Evolutionary conservation across 1,140 invertebrate genomes (phyloP), one percentile per base, ranked within the genome.

Genomic region (Pygmarrhopalites habei): DNA sequence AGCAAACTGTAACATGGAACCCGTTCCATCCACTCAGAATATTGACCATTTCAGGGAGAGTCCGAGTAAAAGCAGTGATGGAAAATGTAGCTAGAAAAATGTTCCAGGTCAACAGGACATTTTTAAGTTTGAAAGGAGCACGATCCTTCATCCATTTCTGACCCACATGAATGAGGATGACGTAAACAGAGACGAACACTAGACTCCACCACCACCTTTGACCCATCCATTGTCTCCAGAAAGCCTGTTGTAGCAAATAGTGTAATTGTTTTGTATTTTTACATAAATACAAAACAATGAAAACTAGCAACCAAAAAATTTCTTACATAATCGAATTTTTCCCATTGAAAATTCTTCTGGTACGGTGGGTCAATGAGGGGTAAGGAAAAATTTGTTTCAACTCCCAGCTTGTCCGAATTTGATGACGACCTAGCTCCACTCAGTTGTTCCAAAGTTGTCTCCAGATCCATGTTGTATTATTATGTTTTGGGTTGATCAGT

Each of bases 171-270:
- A 99, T 92, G 35, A 94, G 78, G 23, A 94, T 80, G 83, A 98
- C 89, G 74, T 99, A 99, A 62, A 92, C 79, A 60, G 86, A 87
- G 47, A 90, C 87, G 75, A 89, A 91, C 73, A 91, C 93, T 76
- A 98, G 91, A 47, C 89, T 90, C 74, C 88, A 85, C 44, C 88
- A 90, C 95, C 95, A 98, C 77, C 98, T 91, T 64, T 90, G 83
- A 46, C 85, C 82, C 93, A 99, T 97, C 92, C 95, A 98, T 77
- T 85, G 84, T 72, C 87, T 82, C 68, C 47, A 47, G 32, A 44
- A 17, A n/a, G n/a, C n/a, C n/a, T n/a, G n/a, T n/a, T n/a, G n/a
- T n/a, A n/a, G n/a, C n/a, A n/a, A n/a, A n/a, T n/a, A n/a, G n/a
- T n/a, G n/a, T n/a, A n/a, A n/a, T n/a, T n/a, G n/a, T n/a, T n/a